Percentiles rank a stretch among this genome's conserved stretches.
Evolutionary conservation across 92 coral and sea anemone species (phyloP).

Genomic region (Porites rus): DNA sequence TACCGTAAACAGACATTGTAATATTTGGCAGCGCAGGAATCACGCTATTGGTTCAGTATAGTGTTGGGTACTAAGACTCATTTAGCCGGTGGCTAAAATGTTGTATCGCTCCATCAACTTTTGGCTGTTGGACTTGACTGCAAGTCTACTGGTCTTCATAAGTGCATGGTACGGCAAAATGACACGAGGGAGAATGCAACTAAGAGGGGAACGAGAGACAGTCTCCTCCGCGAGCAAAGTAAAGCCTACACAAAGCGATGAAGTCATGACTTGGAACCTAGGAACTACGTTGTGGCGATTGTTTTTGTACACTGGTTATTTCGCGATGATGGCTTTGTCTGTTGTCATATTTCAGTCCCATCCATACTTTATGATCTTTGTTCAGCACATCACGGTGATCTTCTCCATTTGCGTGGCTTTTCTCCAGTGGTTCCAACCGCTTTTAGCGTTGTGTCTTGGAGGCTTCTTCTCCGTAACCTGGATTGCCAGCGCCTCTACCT

Average conservation of each 20-base stretch:
- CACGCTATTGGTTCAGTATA: neutral
- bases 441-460: slow-evolving; percentile 47
- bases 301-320: slow-evolving; percentile 17
- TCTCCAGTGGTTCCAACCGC: slow-evolving; percentile 62
- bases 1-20: neutral
- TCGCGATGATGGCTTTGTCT: slow-evolving; percentile 60
- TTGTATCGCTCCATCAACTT: slow-evolving; percentile 40
- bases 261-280: neutral
- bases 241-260: neutral
- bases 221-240: slow-evolving; percentile 10
- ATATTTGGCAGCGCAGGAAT: neutral
- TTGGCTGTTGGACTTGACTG: slow-evolving; percentile 42
- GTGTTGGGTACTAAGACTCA: neutral
- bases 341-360: slow-evolving; percentile 53
- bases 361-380: slow-evolving; percentile 54
- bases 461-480: slow-evolving; percentile 40
- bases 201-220: neutral
- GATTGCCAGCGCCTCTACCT: slow-evolving; percentile 62
- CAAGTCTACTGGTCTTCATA: slow-evolving; percentile 46
- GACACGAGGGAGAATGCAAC: neutral
- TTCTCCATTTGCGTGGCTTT: slow-evolving; percentile 45
- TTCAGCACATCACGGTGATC: slow-evolving; percentile 66
- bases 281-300: neutral
- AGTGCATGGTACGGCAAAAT: slow-evolving; percentile 58
- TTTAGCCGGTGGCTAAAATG: slow-evolving; percentile 7